Base-by-base conservation (phyloP, 2,797 vertebrate genomes). In the Neomorphus geoffroyi region DNA sequence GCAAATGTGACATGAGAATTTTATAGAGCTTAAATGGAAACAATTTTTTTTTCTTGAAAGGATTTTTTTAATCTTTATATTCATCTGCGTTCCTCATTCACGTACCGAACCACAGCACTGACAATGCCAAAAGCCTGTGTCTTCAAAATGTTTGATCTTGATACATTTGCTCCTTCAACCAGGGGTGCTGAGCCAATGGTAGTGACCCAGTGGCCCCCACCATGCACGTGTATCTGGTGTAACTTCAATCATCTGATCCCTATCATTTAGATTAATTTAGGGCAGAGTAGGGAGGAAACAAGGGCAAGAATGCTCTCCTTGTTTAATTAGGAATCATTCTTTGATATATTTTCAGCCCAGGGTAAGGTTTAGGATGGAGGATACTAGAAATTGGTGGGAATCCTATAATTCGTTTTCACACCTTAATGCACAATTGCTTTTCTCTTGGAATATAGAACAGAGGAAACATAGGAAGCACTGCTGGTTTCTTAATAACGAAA, bases 11-110 rank as follows among this genome's bases (percentile, higher is more conserved):
- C 82, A 78, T 92, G 94, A 97, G 94, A 96, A 92, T 97, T 75
- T 94, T 96, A 84, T 96, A 94, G 95, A 94, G 74, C 91, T 90
- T 96, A 97, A 97, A 94, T 94, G 93, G 94, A 95, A 97, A 90
- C 39, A n/a, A n/a, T 41, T 41, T 41, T n/a, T n/a, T n/a, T n/a
- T n/a, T n/a, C n/a, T n/a, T 41, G 39, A 41, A 45, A 45, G 45
- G 45, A 45, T 45, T 45, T 41, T 45, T 45, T 18, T 45, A 18
- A 45, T 18, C 9, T 45, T 9, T 45, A 45, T 45, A 18, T 45
- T 45, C 43, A 16, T 43, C 45, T 45, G 45, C 45, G 45, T 45
- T 45, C 45, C 45, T 45, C 18, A 45, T 45, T 45, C 17, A 45
- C 17, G 7, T 45, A 45, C 45, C 19, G 9, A 45, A 19, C 45